Evolutionary conservation across 2,797 vertebrate genomes (phyloP).

Genomic region (Mus minutoides): DNA sequence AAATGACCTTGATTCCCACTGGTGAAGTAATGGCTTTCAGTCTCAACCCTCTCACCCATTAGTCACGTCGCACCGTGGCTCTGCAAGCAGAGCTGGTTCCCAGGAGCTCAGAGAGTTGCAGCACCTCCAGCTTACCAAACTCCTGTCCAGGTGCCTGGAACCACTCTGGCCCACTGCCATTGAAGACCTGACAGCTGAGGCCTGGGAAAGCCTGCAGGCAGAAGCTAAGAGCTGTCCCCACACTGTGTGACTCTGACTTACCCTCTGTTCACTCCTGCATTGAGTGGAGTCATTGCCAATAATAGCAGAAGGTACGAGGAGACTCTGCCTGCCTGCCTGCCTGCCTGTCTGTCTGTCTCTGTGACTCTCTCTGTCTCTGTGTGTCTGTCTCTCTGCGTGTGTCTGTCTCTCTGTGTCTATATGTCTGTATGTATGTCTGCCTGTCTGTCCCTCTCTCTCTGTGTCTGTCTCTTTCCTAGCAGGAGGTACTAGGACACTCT

Average conservation of each 20-base stretch:
- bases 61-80: conserved; percentile 57
- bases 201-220: background rate
- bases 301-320: background rate
- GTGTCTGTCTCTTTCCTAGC: too few relatives aligned
- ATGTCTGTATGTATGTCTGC: too few relatives aligned
- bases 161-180: conserved; percentile 48
- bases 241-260: background rate
- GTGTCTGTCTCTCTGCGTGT: too few relatives aligned
- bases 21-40: conserved; percentile 67
- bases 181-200: background rate
- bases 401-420: too few relatives aligned
- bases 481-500: too few relatives aligned
- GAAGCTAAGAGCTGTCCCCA: background rate
- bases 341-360: too few relatives aligned
- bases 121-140: conserved; percentile 75
- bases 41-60: conserved; percentile 41
- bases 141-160: conserved; percentile 62
- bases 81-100: conserved; percentile 69
- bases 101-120: conserved; percentile 61
- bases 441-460: too few relatives aligned
- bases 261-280: background rate
- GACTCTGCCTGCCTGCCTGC: background rate
- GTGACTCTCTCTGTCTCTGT: background rate
- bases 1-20: conserved; percentile 51
- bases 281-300: fast-evolving